phyloP scores from a whole-genome alignment of 2,797 vertebrate genomes.

The Alcedo atthis region DNA sequence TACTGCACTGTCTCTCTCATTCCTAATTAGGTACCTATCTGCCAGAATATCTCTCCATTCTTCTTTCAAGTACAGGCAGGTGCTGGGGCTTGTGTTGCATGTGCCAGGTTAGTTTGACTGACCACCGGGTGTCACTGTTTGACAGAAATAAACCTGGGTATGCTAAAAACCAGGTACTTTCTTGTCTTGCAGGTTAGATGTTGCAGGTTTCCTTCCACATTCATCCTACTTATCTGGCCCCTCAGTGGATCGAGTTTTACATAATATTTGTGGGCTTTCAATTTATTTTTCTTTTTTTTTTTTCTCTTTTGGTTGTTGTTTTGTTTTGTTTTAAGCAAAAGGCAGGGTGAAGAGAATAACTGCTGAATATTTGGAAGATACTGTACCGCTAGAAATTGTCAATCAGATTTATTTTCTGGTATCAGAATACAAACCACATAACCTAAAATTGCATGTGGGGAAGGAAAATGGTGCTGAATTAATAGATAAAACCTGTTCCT shows the following conservation, averaged over 20 bases:
- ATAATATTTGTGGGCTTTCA: neutral
- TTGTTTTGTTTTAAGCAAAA: neutral
- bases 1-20: neutral
- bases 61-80: neutral
- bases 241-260: neutral
- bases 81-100: accelerated
- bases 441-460: neutral
- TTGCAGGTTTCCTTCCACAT: neutral
- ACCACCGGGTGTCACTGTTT: slow-evolving; percentile 49
- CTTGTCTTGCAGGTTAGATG: accelerated
- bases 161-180: neutral
- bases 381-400: neutral
- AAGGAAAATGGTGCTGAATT: neutral
- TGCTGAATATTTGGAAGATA: neutral
- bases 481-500: neutral
- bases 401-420: neutral
- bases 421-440: neutral
- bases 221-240: neutral
- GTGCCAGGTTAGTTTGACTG: neutral
- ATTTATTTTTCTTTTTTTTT: neutral
- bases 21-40: neutral
- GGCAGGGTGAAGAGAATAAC: neutral
- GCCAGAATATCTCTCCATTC: neutral
- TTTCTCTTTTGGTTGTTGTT: neutral
- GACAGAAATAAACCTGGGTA: neutral